Evolutionary conservation across 2,113 vertebrate genomes (phyloP).

Genomic region (Istiophorus platypterus): DNA sequence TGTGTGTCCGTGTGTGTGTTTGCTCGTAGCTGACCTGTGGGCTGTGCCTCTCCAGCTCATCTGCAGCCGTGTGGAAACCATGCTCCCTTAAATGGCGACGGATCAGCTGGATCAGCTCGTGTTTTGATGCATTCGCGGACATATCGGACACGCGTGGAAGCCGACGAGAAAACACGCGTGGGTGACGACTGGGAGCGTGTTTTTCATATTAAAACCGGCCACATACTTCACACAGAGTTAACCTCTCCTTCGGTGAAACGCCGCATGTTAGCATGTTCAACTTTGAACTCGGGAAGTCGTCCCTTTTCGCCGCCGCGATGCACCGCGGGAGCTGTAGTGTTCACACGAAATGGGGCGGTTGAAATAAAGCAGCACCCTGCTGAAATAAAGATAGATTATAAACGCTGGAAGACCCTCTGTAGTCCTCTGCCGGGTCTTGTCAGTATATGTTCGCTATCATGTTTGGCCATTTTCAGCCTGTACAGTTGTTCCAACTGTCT

Average conservation of each 20-base stretch:
- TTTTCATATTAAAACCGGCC: slow-evolving; percentile 24
- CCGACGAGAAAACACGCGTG: background rate
- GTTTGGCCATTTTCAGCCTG: background rate
- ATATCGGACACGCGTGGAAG: slow-evolving; percentile 47
- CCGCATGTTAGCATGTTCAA: slow-evolving; percentile 62
- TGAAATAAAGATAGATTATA: background rate
- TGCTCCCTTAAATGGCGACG: slow-evolving; percentile 80
- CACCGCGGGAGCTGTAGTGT: slow-evolving; percentile 79
- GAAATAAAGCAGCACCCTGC: background rate
- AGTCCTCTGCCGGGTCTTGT: no score
- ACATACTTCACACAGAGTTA: background rate
- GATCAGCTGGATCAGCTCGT: slow-evolving; percentile 76
- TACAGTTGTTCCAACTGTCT: background rate
- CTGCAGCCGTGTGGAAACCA: slow-evolving; percentile 82
- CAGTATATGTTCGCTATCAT: background rate
- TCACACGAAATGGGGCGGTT: no score
- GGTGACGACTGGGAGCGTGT: background rate
- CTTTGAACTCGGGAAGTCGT: slow-evolving; percentile 65
- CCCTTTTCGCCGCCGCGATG: slow-evolving; percentile 33
- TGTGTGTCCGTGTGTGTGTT: slow-evolving; percentile 13
- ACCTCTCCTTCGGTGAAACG: slow-evolving; percentile 3
- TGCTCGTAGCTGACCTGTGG: slow-evolving; percentile 73
- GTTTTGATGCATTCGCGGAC: slow-evolving; percentile 68
- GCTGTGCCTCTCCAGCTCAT: slow-evolving; percentile 77
- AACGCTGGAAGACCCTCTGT: background rate